Evolutionary conservation across 2,888 invertebrate species (phyloP), one percentile per base, ranked within the genome.

Genomic region (Meloe dianella): DNA sequence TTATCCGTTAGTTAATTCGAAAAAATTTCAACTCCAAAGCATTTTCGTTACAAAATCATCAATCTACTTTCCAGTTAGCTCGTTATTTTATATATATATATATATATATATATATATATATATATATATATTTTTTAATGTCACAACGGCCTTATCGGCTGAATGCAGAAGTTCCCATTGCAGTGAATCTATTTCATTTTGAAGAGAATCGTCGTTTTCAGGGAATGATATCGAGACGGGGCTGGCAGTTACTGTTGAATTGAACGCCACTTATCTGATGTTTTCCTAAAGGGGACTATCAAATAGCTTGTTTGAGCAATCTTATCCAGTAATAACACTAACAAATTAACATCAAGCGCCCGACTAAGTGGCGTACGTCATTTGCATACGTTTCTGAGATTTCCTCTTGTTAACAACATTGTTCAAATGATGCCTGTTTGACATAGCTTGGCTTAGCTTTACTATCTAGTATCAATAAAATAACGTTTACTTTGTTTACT

Each of bases 311-410:
- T 77, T 77, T 74, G 74, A 73, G 73, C 71, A 77, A 75, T 74
- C 76, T 77, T 77, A 75, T 76, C 76, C 75, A 71, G 72, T 77
- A 77, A 77, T 75, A 77, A 74, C 77, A 75, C 74, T 73, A 75
- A 76, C 75, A 77, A 77, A 77, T 76, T 77, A 77, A 77, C 75
- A 76, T 77, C 72, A 72, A 72, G 71, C 71, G 71, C 68, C 70
- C 73, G 72, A 74, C 72, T 75, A 77, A 76, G 75, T 75, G 73
- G 71, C 68, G 72, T 65, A 72, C 67, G 72, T 70, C 74, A 75
- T 77, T 77, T 77, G 75, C 78, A 77, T 76, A 78, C 73, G 75
- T 78, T 77, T 76, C 72, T 71, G 71, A 74, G 73, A 73, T 74
- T 71, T 73, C 72, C 68, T 69, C 68, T 64, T 69, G 66, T 69